A percentile compares a stretch with the other conserved stretches of the same genome.
Conservation (phyloP, 1,140 invertebrate genomes). For the Diachasma alloeum region DNA sequence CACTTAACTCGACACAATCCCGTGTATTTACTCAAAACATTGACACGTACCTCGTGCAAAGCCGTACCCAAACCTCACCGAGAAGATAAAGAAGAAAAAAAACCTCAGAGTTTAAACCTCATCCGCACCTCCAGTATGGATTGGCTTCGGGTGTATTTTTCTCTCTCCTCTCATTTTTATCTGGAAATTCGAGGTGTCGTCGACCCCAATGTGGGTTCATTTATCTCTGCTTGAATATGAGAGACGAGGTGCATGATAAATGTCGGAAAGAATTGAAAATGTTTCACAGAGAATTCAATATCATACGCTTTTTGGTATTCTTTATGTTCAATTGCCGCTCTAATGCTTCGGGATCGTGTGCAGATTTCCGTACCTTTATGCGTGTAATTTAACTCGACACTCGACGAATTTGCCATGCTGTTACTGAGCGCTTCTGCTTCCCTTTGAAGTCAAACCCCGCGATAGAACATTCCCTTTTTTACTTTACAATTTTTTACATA, state of each 20-base stretch:
- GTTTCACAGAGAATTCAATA: no score
- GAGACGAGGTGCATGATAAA: neutral
- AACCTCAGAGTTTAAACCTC: neutral
- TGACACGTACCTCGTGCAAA: neutral
- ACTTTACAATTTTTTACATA: no score
- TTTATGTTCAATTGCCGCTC: no score
- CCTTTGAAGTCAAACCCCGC: no score
- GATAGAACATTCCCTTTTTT: no score
- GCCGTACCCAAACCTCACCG: neutral
- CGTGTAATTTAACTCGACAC: no score
- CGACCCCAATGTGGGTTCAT: neutral
- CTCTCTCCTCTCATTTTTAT: neutral
- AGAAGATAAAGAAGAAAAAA: neutral
- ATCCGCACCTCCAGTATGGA: neutral
- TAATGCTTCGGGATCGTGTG: no score
- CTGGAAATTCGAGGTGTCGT: neutral
- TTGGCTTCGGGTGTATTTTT: neutral
- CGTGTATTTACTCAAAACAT: slow-evolving; percentile 6
- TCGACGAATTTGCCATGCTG: no score
- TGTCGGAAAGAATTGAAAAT: neutral
- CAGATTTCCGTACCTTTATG: no score
- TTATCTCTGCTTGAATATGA: neutral
- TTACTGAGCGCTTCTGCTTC: no score
- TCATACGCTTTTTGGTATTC: no score
- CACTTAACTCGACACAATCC: neutral